A percentile compares a stretch with the other conserved stretches of the same genome.
These are phyloP conservation scores for Nannobrachium achirus DNA, from an alignment of 2,113 vertebrate species.

Conservation along the genomic window DNA sequence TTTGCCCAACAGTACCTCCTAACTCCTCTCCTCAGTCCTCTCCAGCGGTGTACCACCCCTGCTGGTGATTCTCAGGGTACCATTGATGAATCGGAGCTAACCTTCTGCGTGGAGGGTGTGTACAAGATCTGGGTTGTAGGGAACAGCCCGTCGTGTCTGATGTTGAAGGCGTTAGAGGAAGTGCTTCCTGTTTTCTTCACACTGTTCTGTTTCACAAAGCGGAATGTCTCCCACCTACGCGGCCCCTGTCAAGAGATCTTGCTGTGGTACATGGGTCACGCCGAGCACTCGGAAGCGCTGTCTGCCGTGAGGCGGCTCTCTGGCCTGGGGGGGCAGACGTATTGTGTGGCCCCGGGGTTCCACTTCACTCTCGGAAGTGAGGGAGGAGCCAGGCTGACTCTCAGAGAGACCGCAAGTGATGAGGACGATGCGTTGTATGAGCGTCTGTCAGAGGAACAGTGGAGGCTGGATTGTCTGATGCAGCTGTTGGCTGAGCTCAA, in stretches of 20 bases:
- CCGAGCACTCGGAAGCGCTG: slow-evolving; percentile 71
- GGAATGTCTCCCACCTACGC: slow-evolving; percentile 89
- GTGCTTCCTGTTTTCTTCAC: slow-evolving; percentile 86
- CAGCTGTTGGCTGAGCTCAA: slow-evolving; percentile 85
- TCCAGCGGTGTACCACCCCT: slow-evolving; percentile 70
- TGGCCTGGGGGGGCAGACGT: slow-evolving; percentile 63
- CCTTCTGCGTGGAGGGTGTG: slow-evolving; percentile 86
- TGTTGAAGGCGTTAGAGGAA: slow-evolving; percentile 80
- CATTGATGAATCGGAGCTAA: slow-evolving; percentile 87
- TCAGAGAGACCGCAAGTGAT: slow-evolving; percentile 49
- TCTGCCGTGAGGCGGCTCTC: slow-evolving; percentile 78
- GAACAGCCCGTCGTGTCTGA: slow-evolving; percentile 77
- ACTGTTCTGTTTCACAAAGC: slow-evolving; percentile 90
- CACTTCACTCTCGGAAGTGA: slow-evolving; percentile 79
- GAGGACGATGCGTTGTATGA: slow-evolving; percentile 89
- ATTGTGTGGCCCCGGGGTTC: slow-evolving; percentile 70
- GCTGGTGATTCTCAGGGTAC: slow-evolving; percentile 70
- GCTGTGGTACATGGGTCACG: slow-evolving; percentile 87
- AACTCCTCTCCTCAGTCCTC: slow-evolving; percentile 82
- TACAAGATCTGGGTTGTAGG: slow-evolving; percentile 93
- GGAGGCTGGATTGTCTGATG: slow-evolving; percentile 84
- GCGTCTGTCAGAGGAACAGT: slow-evolving; percentile 88
- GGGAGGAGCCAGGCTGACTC: slow-evolving; percentile 80
- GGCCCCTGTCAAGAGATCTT: slow-evolving; percentile 88
- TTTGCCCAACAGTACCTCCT: slow-evolving; percentile 84